Conservation (phyloP, 2,113 vertebrate genomes). For the Microcebus murinus region DNA sequence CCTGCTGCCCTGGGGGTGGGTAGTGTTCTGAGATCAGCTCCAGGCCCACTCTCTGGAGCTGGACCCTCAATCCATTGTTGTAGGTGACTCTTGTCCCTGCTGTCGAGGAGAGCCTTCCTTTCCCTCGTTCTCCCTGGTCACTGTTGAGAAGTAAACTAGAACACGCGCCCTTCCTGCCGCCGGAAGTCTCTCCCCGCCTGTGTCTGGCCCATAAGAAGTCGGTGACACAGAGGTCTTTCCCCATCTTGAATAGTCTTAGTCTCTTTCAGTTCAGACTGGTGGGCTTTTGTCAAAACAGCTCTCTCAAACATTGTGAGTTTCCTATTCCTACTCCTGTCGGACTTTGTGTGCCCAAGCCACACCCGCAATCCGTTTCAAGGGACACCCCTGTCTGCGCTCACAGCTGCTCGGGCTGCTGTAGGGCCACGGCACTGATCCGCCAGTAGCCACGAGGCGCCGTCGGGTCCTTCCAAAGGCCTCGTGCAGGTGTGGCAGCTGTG, state of each 20-base stretch:
- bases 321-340: neutral
- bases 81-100: neutral
- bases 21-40: neutral
- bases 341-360: neutral
- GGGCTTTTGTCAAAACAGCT: neutral
- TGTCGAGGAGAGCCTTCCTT: neutral
- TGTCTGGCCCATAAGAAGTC: neutral
- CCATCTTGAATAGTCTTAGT: neutral
- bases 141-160: neutral
- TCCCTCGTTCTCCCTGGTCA: neutral
- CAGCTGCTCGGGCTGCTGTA: neutral
- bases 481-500: neutral
- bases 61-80: neutral
- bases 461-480: neutral
- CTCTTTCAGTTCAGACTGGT: neutral
- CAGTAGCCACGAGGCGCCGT: neutral
- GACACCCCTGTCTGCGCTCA: neutral
- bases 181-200: neutral
- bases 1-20: too few species aligned
- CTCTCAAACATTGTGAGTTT: neutral
- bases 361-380: neutral
- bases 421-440: neutral
- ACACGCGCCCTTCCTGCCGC: neutral
- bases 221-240: neutral
- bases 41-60: neutral